Conservation (phyloP, 2,797 vertebrate species). For the Diceros bicornis region DNA sequence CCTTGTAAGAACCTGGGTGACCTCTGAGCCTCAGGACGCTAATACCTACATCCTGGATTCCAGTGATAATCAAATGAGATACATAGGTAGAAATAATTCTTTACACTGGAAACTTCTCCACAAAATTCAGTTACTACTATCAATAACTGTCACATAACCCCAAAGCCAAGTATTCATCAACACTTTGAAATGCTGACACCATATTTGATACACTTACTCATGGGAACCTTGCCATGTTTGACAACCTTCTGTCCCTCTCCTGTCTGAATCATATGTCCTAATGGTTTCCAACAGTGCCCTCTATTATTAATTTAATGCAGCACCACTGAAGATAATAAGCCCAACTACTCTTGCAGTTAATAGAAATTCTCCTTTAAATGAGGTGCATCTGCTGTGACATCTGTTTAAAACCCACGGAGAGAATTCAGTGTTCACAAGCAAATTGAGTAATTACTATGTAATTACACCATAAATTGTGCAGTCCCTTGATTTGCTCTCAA, state of each 20-base stretch:
- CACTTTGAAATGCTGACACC: slow-evolving; percentile 37
- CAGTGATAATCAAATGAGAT: background rate
- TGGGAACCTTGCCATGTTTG: background rate
- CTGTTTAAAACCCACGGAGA: slow-evolving; percentile 68
- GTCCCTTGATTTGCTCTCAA: slow-evolving; percentile 72
- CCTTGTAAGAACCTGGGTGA: background rate
- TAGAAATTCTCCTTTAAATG: slow-evolving; percentile 70
- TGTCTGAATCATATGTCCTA: background rate
- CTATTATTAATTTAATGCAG: slow-evolving; percentile 46
- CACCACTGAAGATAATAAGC: background rate
- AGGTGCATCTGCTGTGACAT: slow-evolving; percentile 72
- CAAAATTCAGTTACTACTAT: background rate
- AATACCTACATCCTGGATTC: background rate
- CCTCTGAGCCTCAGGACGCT: background rate
- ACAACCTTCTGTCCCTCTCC: background rate
- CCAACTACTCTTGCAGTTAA: slow-evolving; percentile 29
- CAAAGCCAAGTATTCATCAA: background rate
- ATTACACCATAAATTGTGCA: slow-evolving; percentile 71
- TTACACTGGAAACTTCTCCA: background rate
- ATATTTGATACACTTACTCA: background rate
- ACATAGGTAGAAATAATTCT: background rate
- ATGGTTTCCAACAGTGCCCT: background rate
- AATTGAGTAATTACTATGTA: slow-evolving; percentile 80
- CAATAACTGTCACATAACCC: background rate
- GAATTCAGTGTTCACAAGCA: slow-evolving; percentile 60